These are phyloP conservation scores for Paragorgia papillata DNA, from an alignment of 92 coral and sea anemone species.

Conservation along the genomic window DNA sequence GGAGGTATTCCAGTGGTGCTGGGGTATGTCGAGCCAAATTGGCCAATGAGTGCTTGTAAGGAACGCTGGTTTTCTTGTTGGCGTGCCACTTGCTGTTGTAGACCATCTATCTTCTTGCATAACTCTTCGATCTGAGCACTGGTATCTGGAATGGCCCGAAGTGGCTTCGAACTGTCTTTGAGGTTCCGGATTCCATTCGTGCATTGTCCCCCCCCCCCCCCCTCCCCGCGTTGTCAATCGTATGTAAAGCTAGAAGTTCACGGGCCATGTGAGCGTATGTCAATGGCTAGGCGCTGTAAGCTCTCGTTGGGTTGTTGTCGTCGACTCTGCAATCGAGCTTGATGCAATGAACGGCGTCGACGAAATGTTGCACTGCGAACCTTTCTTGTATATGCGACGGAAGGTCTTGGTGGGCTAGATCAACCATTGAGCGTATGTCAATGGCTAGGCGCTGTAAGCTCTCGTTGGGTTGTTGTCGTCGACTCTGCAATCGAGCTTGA, in stretches of 20 bases:
- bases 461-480: no score
- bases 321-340: constrained; percentile 40
- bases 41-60: neutral
- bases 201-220: no score
- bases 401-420: constrained; percentile 55
- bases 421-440: constrained; percentile 44
- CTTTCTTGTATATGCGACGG: constrained; percentile 50
- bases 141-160: neutral
- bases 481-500: constrained; percentile 58
- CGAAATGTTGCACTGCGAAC: constrained; percentile 57
- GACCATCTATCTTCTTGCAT: neutral
- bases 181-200: neutral
- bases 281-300: no score
- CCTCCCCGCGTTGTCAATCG: constrained; percentile 38
- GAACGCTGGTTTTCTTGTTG: neutral
- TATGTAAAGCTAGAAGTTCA: constrained; percentile 35
- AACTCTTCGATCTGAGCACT: neutral
- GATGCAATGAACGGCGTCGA: constrained; percentile 43
- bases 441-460: no score
- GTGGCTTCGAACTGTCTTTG: neutral
- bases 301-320: no score
- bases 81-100: neutral
- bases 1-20: neutral
- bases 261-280: constrained; percentile 38
- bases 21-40: neutral